Base-by-base conservation (phyloP, 35 echinoderm and acorn worm species). In the Lytechinus pictus region DNA sequence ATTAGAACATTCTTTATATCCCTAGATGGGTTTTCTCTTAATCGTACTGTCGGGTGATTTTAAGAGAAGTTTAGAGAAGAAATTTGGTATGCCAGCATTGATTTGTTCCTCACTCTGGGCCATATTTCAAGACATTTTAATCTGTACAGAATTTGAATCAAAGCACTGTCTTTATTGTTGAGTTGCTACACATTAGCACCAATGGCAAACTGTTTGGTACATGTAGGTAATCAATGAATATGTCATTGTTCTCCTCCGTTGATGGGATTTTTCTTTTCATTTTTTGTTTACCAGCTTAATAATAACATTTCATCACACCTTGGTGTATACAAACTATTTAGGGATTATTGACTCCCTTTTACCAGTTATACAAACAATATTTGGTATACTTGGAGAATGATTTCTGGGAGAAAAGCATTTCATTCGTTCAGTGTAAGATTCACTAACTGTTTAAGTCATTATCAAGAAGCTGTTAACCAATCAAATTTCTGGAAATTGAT, bases 61-160 rank as follows among this genome's bases (percentile, higher is more conserved):
- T 54, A 51, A 44, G 33, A 44, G 88, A 52, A 90, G 16, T 44
- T 90, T 90, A 90, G 52, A 90, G 88, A 51, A 88, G 27, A 90
- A 54, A 90, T 90, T 44, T 90, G 28, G 28, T 44, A 90, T 5
- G 29, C 88, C 28, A 90, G 29, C 52, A 90, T 90, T 90, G 28
- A 44, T 90, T 90, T 90, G 52, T 90, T 90, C 52, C 88, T 52
- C 9, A 51, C 88, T n/a, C 52, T 52, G 52, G 52, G 88, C 52
- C 88, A 90, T 90, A 10, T 90, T 90, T 90, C 28, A 54, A 90
- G 9, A 10, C 52, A 12, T 90, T 90, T 90, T 90, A 52, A 54
- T 90, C 52, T 90, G 29, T 54, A 90, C 28, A 54, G 28, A 54
- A 29, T 90, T 52, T 10, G 28, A 44, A 44, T n/a, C 8, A 44